Percentiles rank a stretch among this genome's conserved stretches.
Evolutionary conservation across 2,797 vertebrate species (phyloP).

Genomic region (Tapera naevia): DNA sequence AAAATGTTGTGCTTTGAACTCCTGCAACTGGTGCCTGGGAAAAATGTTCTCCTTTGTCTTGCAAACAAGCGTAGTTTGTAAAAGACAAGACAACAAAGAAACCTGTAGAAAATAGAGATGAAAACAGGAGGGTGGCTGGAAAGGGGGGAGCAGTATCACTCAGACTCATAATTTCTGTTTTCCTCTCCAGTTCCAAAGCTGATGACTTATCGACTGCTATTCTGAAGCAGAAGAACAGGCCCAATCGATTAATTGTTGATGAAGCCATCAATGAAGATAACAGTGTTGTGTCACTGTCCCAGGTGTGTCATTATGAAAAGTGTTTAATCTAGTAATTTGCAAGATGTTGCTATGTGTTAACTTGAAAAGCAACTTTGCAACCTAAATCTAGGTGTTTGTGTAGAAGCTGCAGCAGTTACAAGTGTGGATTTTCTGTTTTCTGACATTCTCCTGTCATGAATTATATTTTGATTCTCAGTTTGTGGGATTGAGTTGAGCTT

Average conservation of each 20-base stretch:
- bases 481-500: background rate
- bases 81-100: background rate
- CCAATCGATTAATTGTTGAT: constrained; percentile 97
- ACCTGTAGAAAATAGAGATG: background rate
- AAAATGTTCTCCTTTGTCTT: background rate
- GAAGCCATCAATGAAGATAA: constrained; percentile 99
- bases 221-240: constrained; percentile 98
- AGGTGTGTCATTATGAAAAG: constrained; percentile 75
- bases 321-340: background rate
- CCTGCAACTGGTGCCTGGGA: background rate
- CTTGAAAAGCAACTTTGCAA: background rate
- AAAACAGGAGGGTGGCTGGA: background rate
- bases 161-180: background rate
- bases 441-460: background rate
- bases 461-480: background rate
- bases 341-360: background rate
- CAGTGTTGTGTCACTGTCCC: constrained; percentile 96
- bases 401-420: background rate
- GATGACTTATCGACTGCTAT: constrained; percentile 98
- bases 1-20: background rate
- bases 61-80: background rate
- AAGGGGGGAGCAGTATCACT: background rate
- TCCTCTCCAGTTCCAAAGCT: constrained; percentile 87
- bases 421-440: background rate
- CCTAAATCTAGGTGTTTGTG: background rate